Percentiles rank a stretch among this genome's conserved stretches.
These are phyloP conservation scores for Agriopis leucophaearia DNA, from an alignment of 2,888 invertebrate species.

Conservation along the genomic window DNA sequence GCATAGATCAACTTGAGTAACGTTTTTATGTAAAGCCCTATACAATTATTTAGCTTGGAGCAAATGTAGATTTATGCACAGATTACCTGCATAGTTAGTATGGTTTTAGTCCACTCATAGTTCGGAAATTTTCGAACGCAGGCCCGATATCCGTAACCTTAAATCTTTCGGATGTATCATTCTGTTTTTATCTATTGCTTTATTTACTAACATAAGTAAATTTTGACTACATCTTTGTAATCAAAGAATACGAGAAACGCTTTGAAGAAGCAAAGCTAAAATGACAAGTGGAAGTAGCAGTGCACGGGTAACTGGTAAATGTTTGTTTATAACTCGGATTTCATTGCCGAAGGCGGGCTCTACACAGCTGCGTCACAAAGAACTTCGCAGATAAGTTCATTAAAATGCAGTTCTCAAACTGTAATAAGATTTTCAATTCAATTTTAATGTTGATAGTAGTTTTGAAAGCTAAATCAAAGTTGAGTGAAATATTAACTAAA, in stretches of 20 bases:
- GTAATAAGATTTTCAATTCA: background rate
- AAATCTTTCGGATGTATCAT: no score
- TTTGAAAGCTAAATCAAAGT: background rate
- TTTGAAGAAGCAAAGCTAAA: background rate
- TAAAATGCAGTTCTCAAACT: slow-evolving; percentile 9
- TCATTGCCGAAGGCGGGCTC: slow-evolving; percentile 4
- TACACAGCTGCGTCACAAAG: slow-evolving; percentile 15
- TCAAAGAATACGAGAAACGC: background rate
- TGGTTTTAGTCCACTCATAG: no score
- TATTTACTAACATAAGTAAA: background rate
- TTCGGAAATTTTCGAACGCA: no score
- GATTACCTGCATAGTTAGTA: no score
- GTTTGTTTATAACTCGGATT: slow-evolving; percentile 11
- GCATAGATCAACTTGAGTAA: no score
- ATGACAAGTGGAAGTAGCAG: background rate
- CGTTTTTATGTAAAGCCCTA: no score
- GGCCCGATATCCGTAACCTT: no score
- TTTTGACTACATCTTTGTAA: background rate
- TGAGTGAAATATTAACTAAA: background rate
- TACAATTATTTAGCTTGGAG: no score
- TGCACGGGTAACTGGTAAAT: background rate
- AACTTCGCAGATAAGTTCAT: slow-evolving; percentile 13
- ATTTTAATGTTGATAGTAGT: background rate
- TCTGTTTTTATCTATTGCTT: background rate
- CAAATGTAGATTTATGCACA: no score